Evolutionary conservation across 1,140 invertebrate genomes (phyloP), one percentile per base, ranked within the genome.

Genomic region (Dendrolimus kikuchii): DNA sequence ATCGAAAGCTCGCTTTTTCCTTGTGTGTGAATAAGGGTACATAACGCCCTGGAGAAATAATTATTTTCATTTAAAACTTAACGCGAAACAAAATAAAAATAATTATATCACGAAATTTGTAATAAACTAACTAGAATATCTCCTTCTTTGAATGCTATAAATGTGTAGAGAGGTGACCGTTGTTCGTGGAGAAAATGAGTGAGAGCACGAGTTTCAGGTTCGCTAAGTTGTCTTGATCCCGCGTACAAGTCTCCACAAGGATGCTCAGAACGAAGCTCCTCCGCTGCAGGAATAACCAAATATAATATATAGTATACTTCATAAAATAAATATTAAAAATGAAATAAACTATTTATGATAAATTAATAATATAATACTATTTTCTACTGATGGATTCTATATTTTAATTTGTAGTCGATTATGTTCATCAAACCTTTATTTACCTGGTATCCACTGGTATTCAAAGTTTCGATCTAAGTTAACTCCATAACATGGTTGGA

Each of bases 221-320:
- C 95, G 0, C 94, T 95, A 53, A 95, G 94, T 6, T 93, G 84
- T 9, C 86, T 66, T 0, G 87, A 67, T 2, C 95, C 95, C 36
- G 91, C 91, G 70, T 92, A 96, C 46, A 90, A 91, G 4, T 92
- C 89, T 36, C 89, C 90, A 69, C 95, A 96, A 0, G 91, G 91
- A 57, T 91, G 92, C 8, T 68, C 90, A 74, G 93, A 90, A 84
- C 77, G 77, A 6, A 88, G 52, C 89, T 94, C 85, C 91, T 94
- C 43, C 90, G 87, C 94, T 94, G 92, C 23, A 23, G 23, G 23
- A 23, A 23, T 23, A 23, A 23, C 23, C 23, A 23, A 23, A 23
- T 3, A 23, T 3, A 23, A 23, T n/a, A n/a, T n/a, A n/a, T 23
- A 23, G 23, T 23, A 2, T 23, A 23, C 23, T 23, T 23, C 23